Percentiles rank a stretch among this genome's conserved stretches.
phyloP scores from a whole-genome alignment of 2,113 vertebrate species.

The Otocyon megalotis region DNA sequence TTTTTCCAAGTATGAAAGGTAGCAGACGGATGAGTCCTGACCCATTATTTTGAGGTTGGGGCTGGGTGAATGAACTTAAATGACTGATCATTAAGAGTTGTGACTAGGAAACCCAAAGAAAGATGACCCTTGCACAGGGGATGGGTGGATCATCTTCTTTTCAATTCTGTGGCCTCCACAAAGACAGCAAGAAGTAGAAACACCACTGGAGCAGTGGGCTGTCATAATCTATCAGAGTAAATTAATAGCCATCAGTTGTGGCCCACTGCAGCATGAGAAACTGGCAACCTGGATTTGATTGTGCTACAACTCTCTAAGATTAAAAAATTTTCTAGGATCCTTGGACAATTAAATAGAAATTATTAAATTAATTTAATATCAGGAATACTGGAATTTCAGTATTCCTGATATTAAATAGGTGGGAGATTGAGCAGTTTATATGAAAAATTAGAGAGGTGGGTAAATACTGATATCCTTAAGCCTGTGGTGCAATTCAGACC shows the following conservation, averaged over 20 bases:
- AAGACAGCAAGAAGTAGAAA: neutral
- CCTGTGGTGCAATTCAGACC: neutral
- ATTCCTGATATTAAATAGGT: neutral
- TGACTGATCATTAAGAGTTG: neutral
- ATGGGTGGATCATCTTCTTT: neutral
- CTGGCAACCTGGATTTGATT: neutral
- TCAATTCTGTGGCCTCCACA: neutral
- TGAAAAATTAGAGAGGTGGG: neutral
- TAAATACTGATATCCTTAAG: neutral
- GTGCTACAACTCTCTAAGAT: neutral
- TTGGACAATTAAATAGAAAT: neutral
- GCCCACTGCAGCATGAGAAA: neutral
- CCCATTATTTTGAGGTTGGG: neutral
- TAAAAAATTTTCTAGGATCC: neutral
- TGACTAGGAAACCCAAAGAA: neutral
- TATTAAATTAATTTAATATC: no score
- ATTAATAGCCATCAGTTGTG: neutral
- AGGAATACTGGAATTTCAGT: neutral
- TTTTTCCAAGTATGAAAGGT: neutral
- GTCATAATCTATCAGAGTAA: neutral
- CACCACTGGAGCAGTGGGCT: neutral
- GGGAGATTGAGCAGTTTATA: neutral
- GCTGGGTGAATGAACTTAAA: neutral
- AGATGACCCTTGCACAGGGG: neutral
- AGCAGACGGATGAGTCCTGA: neutral